Base-by-base conservation (phyloP, 2,113 vertebrate species). In the Atrichornis clamosus region DNA sequence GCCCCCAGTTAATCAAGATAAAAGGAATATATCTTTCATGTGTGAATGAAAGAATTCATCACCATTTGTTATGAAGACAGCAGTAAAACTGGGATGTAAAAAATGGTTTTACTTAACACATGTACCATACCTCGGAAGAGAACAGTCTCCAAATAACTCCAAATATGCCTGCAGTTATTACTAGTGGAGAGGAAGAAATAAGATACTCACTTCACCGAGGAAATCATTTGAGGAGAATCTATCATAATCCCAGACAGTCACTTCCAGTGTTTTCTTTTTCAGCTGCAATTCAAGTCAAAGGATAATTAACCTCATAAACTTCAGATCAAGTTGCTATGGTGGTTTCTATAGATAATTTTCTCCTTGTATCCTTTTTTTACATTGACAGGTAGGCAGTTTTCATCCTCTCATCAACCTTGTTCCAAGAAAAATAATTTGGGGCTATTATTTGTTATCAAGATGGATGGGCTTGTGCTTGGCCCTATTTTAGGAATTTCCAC, bases 241-340 rank as follows among this genome's bases (percentile, higher is more conserved):
- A 95, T 99, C 99, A 90, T 99, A 99, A 97, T 99, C 99, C 99
- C 99, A 99, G 94, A 99, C 99, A 56, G 99, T 99, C 94, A 99
- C 99, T 96, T 99, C 99, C 95, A 99, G 97, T 4, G 99, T 99
- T 98, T 99, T 99, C 98, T 99, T 99, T 98, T 99, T 99, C 80
- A 99, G 97, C 99, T 99, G 94, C 5, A 97, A 92, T 96, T 91
- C 69, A 97, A 96, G 89, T 84, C 50, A 97, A 97, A 97, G 60
- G 39, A 77, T 37, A 90, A 96, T 97, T 93, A 97, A 90, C 33
- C 32, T 27, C 30, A 86, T 26, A 84, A 89, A 76, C 19, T 94
- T 96, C 83, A 92, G 37, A 89, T 59, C 62, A 77, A 55, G 63
- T 8, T 44, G 46, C 84, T 83, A 82, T 59, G 56, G 55, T 35